phyloP scores from a whole-genome alignment of 2,797 vertebrate species.

The Bradypodion pumilum region DNA sequence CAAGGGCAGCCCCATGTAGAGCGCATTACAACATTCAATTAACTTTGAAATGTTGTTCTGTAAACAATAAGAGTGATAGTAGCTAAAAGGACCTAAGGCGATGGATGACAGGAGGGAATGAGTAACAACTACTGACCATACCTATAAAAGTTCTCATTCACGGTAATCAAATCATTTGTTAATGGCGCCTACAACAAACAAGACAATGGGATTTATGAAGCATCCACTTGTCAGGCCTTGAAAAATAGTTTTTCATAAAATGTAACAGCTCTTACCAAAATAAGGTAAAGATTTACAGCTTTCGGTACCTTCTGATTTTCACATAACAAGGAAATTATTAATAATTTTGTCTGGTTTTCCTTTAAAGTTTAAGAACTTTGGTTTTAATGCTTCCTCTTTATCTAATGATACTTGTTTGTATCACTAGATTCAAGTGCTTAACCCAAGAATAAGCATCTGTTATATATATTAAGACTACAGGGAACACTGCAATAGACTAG shows the following conservation, averaged over 20 bases:
- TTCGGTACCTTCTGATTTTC: not conserved
- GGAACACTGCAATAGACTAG: constrained; percentile 40
- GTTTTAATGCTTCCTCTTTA: constrained; percentile 20
- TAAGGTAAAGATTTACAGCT: not conserved
- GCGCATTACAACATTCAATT: no score
- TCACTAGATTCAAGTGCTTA: not conserved
- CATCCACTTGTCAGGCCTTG: not conserved
- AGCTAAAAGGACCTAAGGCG: no score
- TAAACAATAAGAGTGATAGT: no score
- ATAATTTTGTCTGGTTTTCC: not conserved
- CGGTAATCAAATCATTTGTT: not conserved
- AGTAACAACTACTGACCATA: no score
- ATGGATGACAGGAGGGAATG: no score
- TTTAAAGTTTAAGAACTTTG: not conserved
- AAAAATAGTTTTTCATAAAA: not conserved
- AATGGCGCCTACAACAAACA: not conserved
- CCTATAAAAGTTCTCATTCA: no score
- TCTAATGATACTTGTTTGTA: not conserved
- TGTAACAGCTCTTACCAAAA: not conserved
- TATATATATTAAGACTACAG: no score
- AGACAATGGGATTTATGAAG: not conserved
- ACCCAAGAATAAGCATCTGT: not conserved
- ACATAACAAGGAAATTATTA: not conserved
- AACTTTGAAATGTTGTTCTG: no score
- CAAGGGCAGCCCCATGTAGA: no score